Base-by-base conservation (phyloP, 2,888 invertebrate genomes). In the Aspidapion aeneum region DNA sequence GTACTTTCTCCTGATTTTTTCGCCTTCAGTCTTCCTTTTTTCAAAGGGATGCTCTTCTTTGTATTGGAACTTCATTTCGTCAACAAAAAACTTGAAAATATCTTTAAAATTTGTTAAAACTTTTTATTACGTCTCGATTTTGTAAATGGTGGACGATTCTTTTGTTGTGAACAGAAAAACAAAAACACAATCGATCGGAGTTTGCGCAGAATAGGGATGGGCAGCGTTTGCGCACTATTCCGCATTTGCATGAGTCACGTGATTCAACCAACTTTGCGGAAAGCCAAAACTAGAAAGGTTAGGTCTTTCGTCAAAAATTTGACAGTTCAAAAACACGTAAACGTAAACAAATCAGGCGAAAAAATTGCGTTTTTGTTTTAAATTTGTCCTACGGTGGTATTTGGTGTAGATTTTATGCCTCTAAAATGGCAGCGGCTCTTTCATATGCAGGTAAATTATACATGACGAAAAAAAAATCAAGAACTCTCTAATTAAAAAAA, bases 41-140 rank as follows among this genome's bases (percentile, higher is more conserved):
- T 93, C 93, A 78, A 93, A 93, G 49, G 91, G 86, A 79, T 92
- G 90, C 75, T 91, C 91, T 81, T 92, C 91, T 80, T 93, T 93
- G 82, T 92, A 93, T 74, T 88, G 87, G 84, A 92, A 93, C 84
- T 90, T 91, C 93, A 93, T 93, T 68, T 71, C 78, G 5, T 35
- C 12, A 35, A 3, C 35, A 7, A 12, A 12, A 35, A 35, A 35
- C 12, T 35, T 35, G n/a, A n/a, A n/a, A n/a, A n/a, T n/a, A n/a
- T n/a, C n/a, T n/a, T n/a, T n/a, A n/a, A n/a, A n/a, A n/a, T n/a
- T n/a, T n/a, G n/a, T n/a, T n/a, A n/a, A n/a, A n/a, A n/a, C n/a
- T n/a, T n/a, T n/a, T n/a, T n/a, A n/a, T n/a, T n/a, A n/a, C n/a
- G n/a, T n/a, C n/a, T n/a, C n/a, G n/a, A n/a, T n/a, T n/a, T n/a